A percentile compares a stretch with the other conserved stretches of the same genome.
Evolutionary conservation across 2,113 vertebrate genomes (phyloP).

Genomic region (Urocolius indicus): DNA sequence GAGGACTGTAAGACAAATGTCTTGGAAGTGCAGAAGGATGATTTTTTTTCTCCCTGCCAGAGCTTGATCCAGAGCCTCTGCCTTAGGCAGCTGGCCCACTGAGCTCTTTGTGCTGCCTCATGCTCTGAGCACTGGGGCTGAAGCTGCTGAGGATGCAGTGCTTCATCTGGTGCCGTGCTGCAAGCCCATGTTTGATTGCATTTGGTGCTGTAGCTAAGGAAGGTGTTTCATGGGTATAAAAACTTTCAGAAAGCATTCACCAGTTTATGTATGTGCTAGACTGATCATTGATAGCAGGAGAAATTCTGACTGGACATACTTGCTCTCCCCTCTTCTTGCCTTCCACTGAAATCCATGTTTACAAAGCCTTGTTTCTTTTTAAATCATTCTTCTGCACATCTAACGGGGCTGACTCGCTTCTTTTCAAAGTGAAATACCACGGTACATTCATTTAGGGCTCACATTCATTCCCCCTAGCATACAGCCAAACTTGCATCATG

Average conservation of each 20-base stretch:
- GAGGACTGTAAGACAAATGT: not conserved
- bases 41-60: not conserved
- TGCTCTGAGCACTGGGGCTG: not conserved
- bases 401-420: not conserved
- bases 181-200: not conserved
- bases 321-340: fast-evolving
- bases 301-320: not conserved
- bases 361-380: slow-evolving; percentile 29
- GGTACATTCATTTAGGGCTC: slow-evolving; percentile 8
- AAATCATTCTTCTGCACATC: not conserved
- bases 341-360: not conserved
- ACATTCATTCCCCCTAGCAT: not conserved
- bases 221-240: not conserved
- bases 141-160: not conserved
- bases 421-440: slow-evolving; percentile 19
- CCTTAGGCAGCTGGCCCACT: not conserved
- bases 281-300: not conserved
- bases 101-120: not conserved
- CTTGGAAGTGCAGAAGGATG: not conserved
- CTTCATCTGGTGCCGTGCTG: not conserved
- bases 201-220: not conserved
- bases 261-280: not conserved
- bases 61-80: not conserved
- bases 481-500: not conserved
- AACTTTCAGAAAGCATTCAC: not conserved